phyloP scores from a whole-genome alignment of 30 jellyfish, hydroid and myxozoan genomes.

The Sanderia malayensis region DNA sequence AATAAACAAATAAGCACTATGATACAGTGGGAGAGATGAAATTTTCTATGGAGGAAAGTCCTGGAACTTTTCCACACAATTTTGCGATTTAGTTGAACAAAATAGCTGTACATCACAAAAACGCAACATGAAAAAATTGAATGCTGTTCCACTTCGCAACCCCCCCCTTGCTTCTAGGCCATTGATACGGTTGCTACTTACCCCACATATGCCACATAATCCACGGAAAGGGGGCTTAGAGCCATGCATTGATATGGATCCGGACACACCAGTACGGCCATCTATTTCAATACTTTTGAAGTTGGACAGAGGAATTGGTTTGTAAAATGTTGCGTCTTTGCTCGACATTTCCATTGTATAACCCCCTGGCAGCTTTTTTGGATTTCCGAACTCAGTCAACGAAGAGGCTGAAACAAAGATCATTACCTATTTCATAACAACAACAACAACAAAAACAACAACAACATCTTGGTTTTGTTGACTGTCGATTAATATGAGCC shows the following conservation, averaged over 20 bases:
- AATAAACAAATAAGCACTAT: too few relatives aligned
- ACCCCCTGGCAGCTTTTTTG: conserved; percentile 24
- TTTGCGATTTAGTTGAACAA: too few relatives aligned
- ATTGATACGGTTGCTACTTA: too few relatives aligned
- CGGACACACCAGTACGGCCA: conserved; percentile 18
- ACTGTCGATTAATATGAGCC: not conserved
- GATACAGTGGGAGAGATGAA: too few relatives aligned
- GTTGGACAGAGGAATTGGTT: conserved; percentile 4
- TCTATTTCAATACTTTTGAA: conserved; percentile 24
- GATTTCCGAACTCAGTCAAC: conserved; percentile 5
- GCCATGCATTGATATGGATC: conserved; percentile 18
- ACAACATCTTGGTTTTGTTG: not conserved
- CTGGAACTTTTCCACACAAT: too few relatives aligned
- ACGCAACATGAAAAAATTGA: too few relatives aligned
- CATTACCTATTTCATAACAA: not conserved
- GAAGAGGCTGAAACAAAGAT: conserved; percentile 4
- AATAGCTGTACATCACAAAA: too few relatives aligned
- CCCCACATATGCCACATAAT: conserved; percentile 10
- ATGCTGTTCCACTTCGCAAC: too few relatives aligned
- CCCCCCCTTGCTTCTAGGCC: too few relatives aligned
- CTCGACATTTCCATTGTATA: conserved; percentile 17
- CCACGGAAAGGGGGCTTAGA: not conserved
- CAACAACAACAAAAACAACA: too few relatives aligned
- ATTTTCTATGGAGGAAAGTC: too few relatives aligned
- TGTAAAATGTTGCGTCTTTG: conserved; percentile 17